Evolutionary conservation across 2,888 invertebrate species (phyloP).

Genomic region (Rhagonycha lutea): DNA sequence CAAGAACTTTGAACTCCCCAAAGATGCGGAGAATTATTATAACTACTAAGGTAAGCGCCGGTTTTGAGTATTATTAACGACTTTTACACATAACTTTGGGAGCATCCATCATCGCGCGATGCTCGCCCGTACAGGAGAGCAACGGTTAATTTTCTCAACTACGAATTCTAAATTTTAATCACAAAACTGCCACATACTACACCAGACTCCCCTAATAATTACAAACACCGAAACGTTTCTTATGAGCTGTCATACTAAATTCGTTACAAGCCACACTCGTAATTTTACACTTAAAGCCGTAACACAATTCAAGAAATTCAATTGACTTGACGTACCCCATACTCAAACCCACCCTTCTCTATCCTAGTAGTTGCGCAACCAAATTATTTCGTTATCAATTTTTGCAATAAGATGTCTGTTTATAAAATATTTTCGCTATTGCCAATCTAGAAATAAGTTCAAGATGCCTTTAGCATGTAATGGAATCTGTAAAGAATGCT

Average conservation of each 20-base stretch:
- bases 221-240: slow-evolving; percentile 35
- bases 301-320: background rate
- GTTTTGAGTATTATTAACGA: slow-evolving; percentile 57
- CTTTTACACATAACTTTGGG: slow-evolving; percentile 55
- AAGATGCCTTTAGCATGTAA: slow-evolving; percentile 17
- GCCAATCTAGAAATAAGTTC: slow-evolving; percentile 21
- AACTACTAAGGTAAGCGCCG: slow-evolving; percentile 50
- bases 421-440: slow-evolving; percentile 1
- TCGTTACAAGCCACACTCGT: slow-evolving; percentile 23
- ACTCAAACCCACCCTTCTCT: background rate
- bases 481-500: slow-evolving; percentile 25
- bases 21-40: slow-evolving; percentile 54
- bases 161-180: slow-evolving; percentile 43
- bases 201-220: slow-evolving; percentile 37
- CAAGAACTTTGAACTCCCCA: slow-evolving; percentile 52
- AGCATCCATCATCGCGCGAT: slow-evolving; percentile 52
- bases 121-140: slow-evolving; percentile 35
- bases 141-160: slow-evolving; percentile 44
- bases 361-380: background rate
- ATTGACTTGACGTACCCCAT: background rate
- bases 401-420: background rate
- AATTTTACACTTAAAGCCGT: slow-evolving; percentile 13
- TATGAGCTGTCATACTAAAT: slow-evolving; percentile 37
- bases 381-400: background rate
- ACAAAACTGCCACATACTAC: slow-evolving; percentile 38